phyloP scores from a whole-genome alignment of 1,140 invertebrate species.

The Lepidurus apus region DNA sequence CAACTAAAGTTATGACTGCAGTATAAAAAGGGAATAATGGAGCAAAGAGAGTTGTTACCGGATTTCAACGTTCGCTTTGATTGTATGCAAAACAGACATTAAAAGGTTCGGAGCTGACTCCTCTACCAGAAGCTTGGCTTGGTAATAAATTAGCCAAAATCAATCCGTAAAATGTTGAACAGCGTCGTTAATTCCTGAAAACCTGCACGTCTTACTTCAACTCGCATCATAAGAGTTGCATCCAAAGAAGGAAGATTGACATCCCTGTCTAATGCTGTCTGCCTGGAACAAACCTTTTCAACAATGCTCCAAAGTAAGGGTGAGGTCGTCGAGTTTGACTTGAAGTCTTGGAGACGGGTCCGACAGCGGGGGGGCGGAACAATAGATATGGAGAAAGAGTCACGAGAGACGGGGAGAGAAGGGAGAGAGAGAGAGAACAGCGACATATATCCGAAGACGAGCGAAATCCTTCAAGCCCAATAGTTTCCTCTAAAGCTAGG shows the following conservation, averaged over 20 bases:
- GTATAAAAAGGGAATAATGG: not conserved
- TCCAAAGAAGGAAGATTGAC: not conserved
- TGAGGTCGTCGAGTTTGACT: not conserved
- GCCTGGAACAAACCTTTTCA: not conserved
- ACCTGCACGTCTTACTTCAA: not conserved
- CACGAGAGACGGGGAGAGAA: not conserved
- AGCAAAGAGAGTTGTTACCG: not conserved
- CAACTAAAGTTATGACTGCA: not conserved
- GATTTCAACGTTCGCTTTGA: not conserved
- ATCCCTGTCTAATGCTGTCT: conserved; percentile 9
- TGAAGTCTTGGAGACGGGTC: not conserved
- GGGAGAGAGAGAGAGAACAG: not conserved
- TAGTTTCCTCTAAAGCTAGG: not conserved
- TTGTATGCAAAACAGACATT: conserved; percentile 16
- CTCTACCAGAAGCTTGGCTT: not conserved
- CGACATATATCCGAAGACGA: not conserved
- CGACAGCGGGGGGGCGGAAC: conserved; percentile 5
- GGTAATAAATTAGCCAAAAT: not conserved
- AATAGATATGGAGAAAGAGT: not conserved
- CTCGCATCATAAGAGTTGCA: not conserved
- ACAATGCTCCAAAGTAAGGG: not conserved
- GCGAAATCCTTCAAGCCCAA: not conserved
- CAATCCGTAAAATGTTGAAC: too few relatives aligned
- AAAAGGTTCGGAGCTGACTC: not conserved
- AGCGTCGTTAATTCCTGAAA: too few relatives aligned